Evolutionary conservation across 2,113 vertebrate genomes (phyloP), one percentile per base, ranked within the genome.

Genomic region (Megaceryle torquata): DNA sequence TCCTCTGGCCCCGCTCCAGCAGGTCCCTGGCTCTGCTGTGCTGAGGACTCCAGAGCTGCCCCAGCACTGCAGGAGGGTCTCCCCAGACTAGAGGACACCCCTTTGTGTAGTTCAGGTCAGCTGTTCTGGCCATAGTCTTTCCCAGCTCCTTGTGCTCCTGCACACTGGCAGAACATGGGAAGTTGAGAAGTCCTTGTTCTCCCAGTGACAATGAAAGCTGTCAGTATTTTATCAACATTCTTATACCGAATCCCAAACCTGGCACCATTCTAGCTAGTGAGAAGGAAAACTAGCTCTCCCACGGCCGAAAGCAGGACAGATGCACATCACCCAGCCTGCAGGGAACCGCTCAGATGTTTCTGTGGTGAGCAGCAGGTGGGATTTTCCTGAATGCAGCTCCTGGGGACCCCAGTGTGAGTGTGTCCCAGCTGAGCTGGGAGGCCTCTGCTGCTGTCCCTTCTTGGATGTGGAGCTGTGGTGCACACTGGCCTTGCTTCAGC

Each of bases 331-430:
- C 35, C 35, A 4, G 28, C 13, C 33, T 2, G 3, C 60, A 7
- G 22, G 17, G 41, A n/a, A 4, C 9, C 15, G 4, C 17, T 2
- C 37, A 0, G 28, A 1, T 13, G n/a, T 25, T 57, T 35, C 68
- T 5, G 1, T 26, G 53, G 20, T 21, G 50, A 78, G 31, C 77
- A 37, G 35, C n/a, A 17, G 37, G 4, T 10, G 15, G 31, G 22
- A 2, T 53, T 46, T 39, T 13, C 56, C 44, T 3, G 4, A 11
- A 14, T n/a, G 14, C 28, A 21, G 39, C 20, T 11, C 25, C 6
- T n/a, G 10, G 2, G 24, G 41, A 91, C 26, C 41, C 35, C 6
- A 1, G 19, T 13, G 41, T 8, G 3, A 22, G 17, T 20, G 2
- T 7, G 4, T 5, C 2, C 20, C 54, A 22, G 39, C 43, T 44